phyloP scores from a whole-genome alignment of 2,888 invertebrate species.

The Drosophila anomalata region DNA sequence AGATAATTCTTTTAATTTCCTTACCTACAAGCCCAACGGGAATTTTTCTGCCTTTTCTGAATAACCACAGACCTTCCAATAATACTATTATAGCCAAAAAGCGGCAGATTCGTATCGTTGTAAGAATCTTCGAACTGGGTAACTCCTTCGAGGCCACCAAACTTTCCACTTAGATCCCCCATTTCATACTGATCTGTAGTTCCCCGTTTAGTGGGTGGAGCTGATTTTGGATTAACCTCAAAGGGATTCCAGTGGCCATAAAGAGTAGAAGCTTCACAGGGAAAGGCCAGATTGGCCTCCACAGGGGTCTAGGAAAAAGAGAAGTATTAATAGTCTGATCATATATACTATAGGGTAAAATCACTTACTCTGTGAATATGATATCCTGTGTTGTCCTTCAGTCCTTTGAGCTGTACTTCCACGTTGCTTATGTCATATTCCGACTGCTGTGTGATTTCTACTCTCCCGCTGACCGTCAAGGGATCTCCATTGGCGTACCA shows the following conservation, averaged over 20 bases:
- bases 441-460: constrained; percentile 93
- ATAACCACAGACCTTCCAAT: constrained; percentile 94
- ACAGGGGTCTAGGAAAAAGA: constrained; percentile 88
- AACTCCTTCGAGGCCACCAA: constrained; percentile 89
- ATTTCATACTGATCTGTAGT: constrained; percentile 94
- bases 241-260: constrained; percentile 95
- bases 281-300: constrained; percentile 92
- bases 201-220: constrained; percentile 87
- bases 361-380: constrained; percentile 91
- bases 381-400: constrained; percentile 89
- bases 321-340: not conserved
- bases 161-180: constrained; percentile 94
- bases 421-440: constrained; percentile 93
- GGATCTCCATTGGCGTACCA: constrained; percentile 93
- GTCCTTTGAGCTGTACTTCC: constrained; percentile 90
- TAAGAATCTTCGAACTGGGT: constrained; percentile 86
- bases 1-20: fast-evolving
- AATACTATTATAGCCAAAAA: constrained; percentile 92
- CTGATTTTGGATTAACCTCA: constrained; percentile 87
- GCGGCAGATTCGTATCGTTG: constrained; percentile 92
- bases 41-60: constrained; percentile 87
- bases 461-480: constrained; percentile 88
- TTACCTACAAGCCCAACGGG: constrained; percentile 90
- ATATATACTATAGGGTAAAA: not conserved
- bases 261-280: constrained; percentile 92